phyloP scores from a whole-genome alignment of 2,113 vertebrate genomes.

The Romanogobio albipinnatus region DNA sequence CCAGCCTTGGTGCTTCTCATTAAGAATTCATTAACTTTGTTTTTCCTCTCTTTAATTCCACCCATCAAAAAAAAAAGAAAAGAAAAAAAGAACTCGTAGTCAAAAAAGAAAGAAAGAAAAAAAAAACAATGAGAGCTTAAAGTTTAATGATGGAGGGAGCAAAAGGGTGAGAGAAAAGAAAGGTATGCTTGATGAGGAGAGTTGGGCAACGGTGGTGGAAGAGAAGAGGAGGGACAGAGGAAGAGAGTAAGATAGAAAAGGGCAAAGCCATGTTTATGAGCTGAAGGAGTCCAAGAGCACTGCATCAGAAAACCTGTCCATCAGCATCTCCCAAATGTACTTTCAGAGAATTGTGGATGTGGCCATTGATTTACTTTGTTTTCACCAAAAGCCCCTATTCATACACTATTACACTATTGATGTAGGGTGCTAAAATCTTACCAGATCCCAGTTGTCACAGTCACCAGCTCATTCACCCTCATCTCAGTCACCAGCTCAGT shows the following conservation, averaged over 20 bases:
- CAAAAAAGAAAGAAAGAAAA: conserved; percentile 7
- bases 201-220: neutral
- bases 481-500: no score
- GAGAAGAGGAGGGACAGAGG: neutral
- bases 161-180: conserved; percentile 7
- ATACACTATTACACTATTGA: neutral
- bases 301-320: neutral
- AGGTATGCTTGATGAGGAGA: neutral
- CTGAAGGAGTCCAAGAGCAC: neutral
- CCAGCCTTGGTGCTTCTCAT: conserved; percentile 42
- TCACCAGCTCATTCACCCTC: no score
- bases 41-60: conserved; percentile 54
- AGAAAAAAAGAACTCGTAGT: neutral
- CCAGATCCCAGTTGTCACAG: neutral
- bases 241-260: neutral
- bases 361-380: neutral
- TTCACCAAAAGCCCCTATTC: neutral
- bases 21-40: conserved; percentile 60
- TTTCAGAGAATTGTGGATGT: neutral
- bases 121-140: conserved; percentile 41
- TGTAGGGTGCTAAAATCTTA: neutral
- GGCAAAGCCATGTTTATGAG: neutral
- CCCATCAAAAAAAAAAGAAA: conserved; percentile 30
- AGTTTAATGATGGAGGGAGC: conserved; percentile 44
- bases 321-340: neutral